Percentiles rank a stretch among this genome's conserved stretches.
phyloP scores from a whole-genome alignment of 2,113 vertebrate genomes.

The Chloropsis hardwickii region DNA sequence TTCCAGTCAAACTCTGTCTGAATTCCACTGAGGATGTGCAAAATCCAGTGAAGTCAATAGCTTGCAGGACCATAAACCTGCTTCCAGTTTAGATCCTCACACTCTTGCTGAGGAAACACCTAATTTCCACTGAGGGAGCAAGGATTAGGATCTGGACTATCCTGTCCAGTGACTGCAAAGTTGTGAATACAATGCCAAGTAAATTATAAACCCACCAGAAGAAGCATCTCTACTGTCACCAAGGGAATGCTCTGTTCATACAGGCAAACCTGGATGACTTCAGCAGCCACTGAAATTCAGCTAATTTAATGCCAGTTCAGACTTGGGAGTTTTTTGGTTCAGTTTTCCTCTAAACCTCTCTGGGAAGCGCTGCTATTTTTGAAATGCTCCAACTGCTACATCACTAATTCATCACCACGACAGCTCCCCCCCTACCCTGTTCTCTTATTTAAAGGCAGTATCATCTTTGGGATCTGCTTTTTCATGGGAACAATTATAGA shows the following conservation, averaged over 20 bases:
- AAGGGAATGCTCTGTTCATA: not conserved
- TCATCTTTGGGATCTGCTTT: slow-evolving; percentile 22
- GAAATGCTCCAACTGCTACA: not conserved
- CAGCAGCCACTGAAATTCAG: not conserved
- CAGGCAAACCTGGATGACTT: not conserved
- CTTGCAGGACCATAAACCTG: not conserved
- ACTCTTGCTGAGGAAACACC: not conserved
- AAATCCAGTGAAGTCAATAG: not conserved
- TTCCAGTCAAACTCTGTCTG: not conserved
- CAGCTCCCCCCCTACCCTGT: not conserved
- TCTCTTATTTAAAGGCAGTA: slow-evolving; percentile 7
- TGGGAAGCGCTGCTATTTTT: not conserved
- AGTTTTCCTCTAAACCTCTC: not conserved
- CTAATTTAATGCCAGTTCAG: not conserved
- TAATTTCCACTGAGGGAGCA: not conserved
- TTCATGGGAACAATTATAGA: not conserved
- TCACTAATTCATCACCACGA: slow-evolving; percentile 23
- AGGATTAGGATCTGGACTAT: not conserved
- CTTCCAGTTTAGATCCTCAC: not conserved
- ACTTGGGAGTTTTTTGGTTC: not conserved
- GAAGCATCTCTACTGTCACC: not conserved
- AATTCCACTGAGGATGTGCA: not conserved
- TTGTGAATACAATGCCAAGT: not conserved
- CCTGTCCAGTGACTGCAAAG: not conserved
- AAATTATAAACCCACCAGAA: not conserved